Conservation (phyloP, 2,113 vertebrate genomes). For the Chinchilla lanigera region DNA sequence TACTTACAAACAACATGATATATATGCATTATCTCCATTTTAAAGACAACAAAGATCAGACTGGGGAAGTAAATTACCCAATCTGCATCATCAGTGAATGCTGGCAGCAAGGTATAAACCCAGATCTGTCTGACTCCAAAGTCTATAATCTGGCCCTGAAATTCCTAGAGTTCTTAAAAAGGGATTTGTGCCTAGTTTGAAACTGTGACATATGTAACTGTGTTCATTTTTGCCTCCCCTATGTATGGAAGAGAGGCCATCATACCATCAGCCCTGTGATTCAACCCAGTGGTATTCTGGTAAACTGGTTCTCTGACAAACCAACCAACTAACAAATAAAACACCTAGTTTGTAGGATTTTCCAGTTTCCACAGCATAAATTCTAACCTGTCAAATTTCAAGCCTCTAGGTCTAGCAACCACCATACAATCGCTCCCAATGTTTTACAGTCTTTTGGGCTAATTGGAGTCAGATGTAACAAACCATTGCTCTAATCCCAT, state of each 20-base stretch:
- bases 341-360: neutral
- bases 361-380: neutral
- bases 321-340: neutral
- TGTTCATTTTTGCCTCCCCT: neutral
- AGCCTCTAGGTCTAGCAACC: neutral
- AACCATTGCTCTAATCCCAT: neutral
- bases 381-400: neutral
- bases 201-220: neutral
- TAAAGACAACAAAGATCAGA: neutral
- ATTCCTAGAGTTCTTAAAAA: neutral
- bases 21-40: neutral
- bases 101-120: neutral
- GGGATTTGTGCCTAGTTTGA: neutral
- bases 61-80: neutral
- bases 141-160: neutral
- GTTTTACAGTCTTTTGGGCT: neutral
- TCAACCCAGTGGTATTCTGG: neutral
- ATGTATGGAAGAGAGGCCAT: neutral
- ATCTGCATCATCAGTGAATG: neutral
- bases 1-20: neutral
- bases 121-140: neutral
- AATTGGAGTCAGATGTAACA: neutral
- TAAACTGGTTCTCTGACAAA: neutral
- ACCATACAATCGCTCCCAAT: neutral
- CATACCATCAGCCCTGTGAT: no score